Evolutionary conservation across 1,140 invertebrate species (phyloP), one percentile per base, ranked within the genome.

Genomic region (Saccostrea cuccullata): DNA sequence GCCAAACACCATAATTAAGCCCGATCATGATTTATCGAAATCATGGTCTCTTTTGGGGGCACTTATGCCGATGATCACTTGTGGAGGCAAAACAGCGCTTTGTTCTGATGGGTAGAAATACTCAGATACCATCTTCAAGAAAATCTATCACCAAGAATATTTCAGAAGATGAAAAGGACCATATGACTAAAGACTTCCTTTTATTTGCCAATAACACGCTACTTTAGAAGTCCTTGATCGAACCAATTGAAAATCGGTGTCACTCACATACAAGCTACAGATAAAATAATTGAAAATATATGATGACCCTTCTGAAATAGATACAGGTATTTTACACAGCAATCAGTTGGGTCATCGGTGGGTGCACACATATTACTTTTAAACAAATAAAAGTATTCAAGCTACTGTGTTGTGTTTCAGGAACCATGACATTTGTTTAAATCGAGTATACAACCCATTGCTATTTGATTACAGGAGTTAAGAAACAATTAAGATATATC

Each of bases 91-190:
- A 77, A 77, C 23, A 36, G 70, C 26, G 23, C 70, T 36, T 77
- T 77, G 70, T 77, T 36, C 26, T 15, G 70, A 26, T 6, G 70
- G 26, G 30, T n/a, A 36, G 70, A 15, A 15, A 12, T 36, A 36
- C 26, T 36, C 26, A 26, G 70, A 77, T 77, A 77, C 70, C 70
- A 77, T 77, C 70, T 77, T 77, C 2, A 30, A 26, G 26, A 30
- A 77, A 77, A 77, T 77, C 70, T 77, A 77, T 77, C 70, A 77
- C 15, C 70, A 77, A 77, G 23, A 77, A 77, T 77, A 77, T 77
- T 77, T 77, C 70, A 77, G 70, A 77, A 77, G 70, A 77, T 77
- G 23, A 77, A 77, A 77, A 77, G 70, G 30, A 11, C 70, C 70
- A 77, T 30, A 23, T 77, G 70, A 77, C 70, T 77, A 77, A 77